Conservation (phyloP, 37 sponge, comb jelly and placozoan species). For the Ianthella basta region DNA sequence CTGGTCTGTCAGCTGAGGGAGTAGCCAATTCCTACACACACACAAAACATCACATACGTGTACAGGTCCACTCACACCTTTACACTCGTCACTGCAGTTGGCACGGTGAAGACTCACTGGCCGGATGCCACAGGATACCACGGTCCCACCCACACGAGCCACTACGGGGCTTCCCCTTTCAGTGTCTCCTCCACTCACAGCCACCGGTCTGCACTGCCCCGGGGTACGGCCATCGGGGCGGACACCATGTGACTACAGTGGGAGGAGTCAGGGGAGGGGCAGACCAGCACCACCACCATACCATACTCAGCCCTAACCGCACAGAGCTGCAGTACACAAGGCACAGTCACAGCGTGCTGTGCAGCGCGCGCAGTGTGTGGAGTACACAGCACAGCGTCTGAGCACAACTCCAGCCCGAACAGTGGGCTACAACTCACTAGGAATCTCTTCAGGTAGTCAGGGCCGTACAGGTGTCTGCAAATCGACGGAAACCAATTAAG, state of each 20-base stretch:
- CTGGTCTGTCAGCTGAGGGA: conserved; percentile 50
- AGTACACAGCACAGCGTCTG: too few relatives aligned
- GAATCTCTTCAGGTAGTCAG: conserved; percentile 22
- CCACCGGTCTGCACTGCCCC: conserved; percentile 24
- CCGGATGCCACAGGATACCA: conserved; percentile 73
- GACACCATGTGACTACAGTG: conserved; percentile 37
- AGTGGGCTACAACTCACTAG: neutral
- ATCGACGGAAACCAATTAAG: neutral
- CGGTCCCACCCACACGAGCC: conserved; percentile 60
- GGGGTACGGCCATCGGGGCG: conserved; percentile 56
- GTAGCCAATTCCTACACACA: conserved; percentile 44
- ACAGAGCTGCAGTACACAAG: too few relatives aligned
- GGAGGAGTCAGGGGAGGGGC: neutral
- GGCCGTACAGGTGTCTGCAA: conserved; percentile 10
- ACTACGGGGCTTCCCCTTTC: conserved; percentile 71
- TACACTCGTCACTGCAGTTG: neutral
- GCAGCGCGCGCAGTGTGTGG: too few relatives aligned
- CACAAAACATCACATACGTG: neutral
- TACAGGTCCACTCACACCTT: neutral
- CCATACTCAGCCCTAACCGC: too few relatives aligned
- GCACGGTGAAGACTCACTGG: conserved; percentile 35
- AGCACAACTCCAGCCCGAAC: neutral
- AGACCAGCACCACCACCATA: neutral
- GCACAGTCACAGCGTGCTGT: too few relatives aligned
- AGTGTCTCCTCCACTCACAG: conserved; percentile 37